Percentiles rank a stretch among this genome's conserved stretches.
Evolutionary conservation across 2,888 invertebrate genomes (phyloP).

Genomic region (Morpho helenor): DNA sequence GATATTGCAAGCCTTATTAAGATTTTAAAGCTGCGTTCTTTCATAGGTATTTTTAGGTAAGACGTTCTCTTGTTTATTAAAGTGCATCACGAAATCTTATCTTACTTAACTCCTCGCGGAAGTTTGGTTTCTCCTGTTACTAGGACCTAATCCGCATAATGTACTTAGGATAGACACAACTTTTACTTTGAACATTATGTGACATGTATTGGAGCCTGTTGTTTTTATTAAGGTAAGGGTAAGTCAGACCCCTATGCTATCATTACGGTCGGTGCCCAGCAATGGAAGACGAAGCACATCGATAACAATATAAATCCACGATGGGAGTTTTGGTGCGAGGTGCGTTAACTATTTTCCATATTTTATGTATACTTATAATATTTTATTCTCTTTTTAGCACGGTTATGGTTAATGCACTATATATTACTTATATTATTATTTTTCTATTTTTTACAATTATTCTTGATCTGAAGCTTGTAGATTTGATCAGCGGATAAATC

Average conservation of each 20-base stretch:
- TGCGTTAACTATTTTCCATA: slow-evolving; percentile 44
- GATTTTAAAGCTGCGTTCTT: too few species aligned
- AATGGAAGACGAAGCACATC: slow-evolving; percentile 95
- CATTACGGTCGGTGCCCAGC: slow-evolving; percentile 94
- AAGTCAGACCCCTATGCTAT: slow-evolving; percentile 99
- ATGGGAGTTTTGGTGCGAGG: slow-evolving; percentile 99
- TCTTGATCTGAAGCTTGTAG: slow-evolving; percentile 12
- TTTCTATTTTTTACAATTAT: slow-evolving; percentile 2
- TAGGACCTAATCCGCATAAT: too few species aligned
- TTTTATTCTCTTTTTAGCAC: slow-evolving; percentile 25
- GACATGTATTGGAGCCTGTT: too few species aligned
- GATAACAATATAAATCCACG: slow-evolving; percentile 96
- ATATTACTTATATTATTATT: neutral
- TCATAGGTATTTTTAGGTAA: too few species aligned
- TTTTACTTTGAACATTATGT: too few species aligned
- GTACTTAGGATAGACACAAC: too few species aligned
- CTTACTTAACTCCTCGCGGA: too few species aligned
- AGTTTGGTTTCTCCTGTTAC: too few species aligned
- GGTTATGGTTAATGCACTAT: slow-evolving; percentile 32
- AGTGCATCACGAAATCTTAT: too few species aligned
- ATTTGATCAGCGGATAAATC: slow-evolving; percentile 12
- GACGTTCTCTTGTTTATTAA: too few species aligned
- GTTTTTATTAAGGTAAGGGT: slow-evolving; percentile 82
- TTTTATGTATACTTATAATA: neutral
- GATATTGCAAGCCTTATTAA: too few species aligned